A percentile compares a stretch with the other conserved stretches of the same genome.
Evolutionary conservation across 1,140 invertebrate species (phyloP).

Genomic region (Papilio helenus): DNA sequence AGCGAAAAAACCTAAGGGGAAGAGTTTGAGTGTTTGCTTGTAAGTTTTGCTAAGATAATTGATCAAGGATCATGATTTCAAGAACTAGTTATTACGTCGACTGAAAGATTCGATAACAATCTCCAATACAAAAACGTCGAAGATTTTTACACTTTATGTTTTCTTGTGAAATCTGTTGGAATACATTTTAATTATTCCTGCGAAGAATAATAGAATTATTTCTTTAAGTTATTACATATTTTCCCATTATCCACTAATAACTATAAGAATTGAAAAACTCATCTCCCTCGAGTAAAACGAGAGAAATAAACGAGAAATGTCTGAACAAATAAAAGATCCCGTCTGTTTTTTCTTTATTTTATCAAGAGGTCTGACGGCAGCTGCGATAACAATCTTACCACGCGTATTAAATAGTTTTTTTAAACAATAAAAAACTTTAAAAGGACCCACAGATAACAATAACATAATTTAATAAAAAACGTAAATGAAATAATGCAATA

Average conservation of each 20-base stretch:
- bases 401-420: not conserved
- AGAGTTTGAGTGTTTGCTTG: too few relatives aligned
- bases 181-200: too few relatives aligned
- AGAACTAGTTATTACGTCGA: too few relatives aligned
- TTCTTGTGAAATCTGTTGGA: too few relatives aligned
- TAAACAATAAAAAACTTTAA: not conserved
- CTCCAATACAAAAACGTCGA: too few relatives aligned
- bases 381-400: slow-evolving; percentile 30
- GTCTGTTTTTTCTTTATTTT: not conserved
- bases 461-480: not conserved
- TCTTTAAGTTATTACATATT: not conserved
- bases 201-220: not conserved
- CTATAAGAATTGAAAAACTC: slow-evolving; percentile 21
- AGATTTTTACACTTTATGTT: too few relatives aligned
- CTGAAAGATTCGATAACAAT: too few relatives aligned
- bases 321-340: slow-evolving; percentile 31
- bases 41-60: too few relatives aligned
- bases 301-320: slow-evolving; percentile 28
- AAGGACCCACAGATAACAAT: too few relatives aligned
- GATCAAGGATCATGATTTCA: too few relatives aligned
- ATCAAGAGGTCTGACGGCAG: not conserved
- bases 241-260: not conserved
- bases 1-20: too few relatives aligned
- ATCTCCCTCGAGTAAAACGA: not conserved
- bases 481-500: not conserved